Evolutionary conservation across 2,797 vertebrate species (phyloP), one percentile per base, ranked within the genome.

Genomic region (Poeciliopsis infans): DNA sequence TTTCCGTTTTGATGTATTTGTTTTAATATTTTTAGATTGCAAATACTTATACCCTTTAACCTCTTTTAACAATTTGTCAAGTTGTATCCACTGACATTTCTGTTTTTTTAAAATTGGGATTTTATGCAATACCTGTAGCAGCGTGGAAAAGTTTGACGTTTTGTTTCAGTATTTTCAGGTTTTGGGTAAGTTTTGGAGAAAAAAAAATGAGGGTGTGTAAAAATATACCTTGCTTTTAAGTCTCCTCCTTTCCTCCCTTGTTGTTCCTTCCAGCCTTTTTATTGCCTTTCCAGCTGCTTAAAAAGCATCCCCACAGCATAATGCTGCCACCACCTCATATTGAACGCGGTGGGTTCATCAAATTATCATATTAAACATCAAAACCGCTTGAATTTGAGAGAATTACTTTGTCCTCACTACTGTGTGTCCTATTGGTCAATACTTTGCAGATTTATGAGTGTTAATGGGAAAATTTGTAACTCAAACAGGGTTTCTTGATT

Each of bases 391-490:
- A 70, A 45, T 70, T n/a, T 45, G 28, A 46, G 10, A 28, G 2
- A 70, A 28, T 28, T 3, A 28, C 25, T 43, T 43, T 28, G 20
- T 28, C 41, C 6, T 70, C 39, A 7, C 23, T 15, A 0, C 12
- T 70, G 1, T 1, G 41, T 70, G 13, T 28, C 25, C 5, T 15
- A 28, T 46, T 12, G 6, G 5, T 33, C 75, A 59, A 28, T 57
- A 43, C 71, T 2, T 90, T 83, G 49, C 72, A 25, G 20, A 51
- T 74, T 82, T 77, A 73, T 51, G 79, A 61, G 66, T 53, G 59
- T 79, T 93, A 91, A 93, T 89, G 74, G 78, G 71, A 28, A 41
- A 77, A 90, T 94, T 93, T 85, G 87, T 87, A 87, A 91, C 87
- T 88, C 89, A 72, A 85, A 80, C 81, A 78, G 85, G 64, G 81